phyloP scores from a whole-genome alignment of 2,113 vertebrate species.

The Colius striatus region DNA sequence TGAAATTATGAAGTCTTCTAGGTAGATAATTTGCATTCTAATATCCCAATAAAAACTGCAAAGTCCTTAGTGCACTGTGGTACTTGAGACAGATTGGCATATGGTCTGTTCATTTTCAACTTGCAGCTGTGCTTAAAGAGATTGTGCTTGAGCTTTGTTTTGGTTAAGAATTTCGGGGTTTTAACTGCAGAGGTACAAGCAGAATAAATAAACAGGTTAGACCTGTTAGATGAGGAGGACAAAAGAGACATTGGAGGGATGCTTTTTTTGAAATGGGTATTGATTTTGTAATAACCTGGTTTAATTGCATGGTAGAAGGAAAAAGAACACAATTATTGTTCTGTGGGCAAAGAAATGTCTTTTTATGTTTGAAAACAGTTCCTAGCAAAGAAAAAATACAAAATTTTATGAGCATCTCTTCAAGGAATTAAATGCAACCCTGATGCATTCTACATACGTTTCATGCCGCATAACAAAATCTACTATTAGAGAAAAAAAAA shows the following conservation, averaged over 20 bases:
- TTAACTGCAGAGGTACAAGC: neutral
- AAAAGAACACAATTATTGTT: conserved; percentile 28
- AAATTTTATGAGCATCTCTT: conserved; percentile 10
- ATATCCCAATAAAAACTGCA: neutral
- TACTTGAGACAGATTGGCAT: neutral
- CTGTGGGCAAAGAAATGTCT: neutral
- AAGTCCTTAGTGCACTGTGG: neutral
- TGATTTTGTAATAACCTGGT: conserved; percentile 51
- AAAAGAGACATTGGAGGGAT: neutral
- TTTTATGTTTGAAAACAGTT: conserved; percentile 25
- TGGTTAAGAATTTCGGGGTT: neutral
- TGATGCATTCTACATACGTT: conserved; percentile 8
- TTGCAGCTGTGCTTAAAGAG: conserved; percentile 8
- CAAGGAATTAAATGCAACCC: conserved; percentile 38
- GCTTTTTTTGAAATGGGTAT: conserved; percentile 27
- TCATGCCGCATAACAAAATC: neutral
- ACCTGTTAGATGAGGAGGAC: neutral
- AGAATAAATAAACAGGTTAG: conserved; percentile 28
- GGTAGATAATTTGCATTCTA: neutral
- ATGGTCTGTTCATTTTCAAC: neutral
- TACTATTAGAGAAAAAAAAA: conserved; percentile 19
- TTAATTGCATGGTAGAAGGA: conserved; percentile 38
- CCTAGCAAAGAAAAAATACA: neutral
- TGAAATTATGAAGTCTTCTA: neutral
- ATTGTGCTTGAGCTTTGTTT: neutral